phyloP scores from a whole-genome alignment of 1,140 invertebrate genomes.

The Drosophila navojoa region DNA sequence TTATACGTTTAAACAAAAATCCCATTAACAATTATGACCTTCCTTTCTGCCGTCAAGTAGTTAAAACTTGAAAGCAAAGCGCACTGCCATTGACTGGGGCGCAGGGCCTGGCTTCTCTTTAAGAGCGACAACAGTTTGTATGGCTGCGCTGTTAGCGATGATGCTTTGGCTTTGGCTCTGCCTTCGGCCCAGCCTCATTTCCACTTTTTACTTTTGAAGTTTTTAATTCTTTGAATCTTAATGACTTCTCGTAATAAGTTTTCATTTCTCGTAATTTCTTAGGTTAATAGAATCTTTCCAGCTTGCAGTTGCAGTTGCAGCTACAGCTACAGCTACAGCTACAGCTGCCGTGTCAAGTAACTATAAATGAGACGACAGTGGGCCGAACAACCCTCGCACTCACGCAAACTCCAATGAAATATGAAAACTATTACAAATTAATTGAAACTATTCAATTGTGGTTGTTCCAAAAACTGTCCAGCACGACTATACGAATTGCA shows the following conservation, averaged over 20 bases:
- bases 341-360: constrained; percentile 45
- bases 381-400: neutral
- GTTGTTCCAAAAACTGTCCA: neutral
- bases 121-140: constrained; percentile 67
- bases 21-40: constrained; percentile 76
- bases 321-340: constrained; percentile 41
- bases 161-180: constrained; percentile 46
- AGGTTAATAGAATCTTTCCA: constrained; percentile 82
- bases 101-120: constrained; percentile 57
- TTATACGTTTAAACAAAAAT: constrained; percentile 62
- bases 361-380: constrained; percentile 55
- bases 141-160: constrained; percentile 40
- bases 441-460: neutral
- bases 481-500: neutral
- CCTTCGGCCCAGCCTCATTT: constrained; percentile 53
- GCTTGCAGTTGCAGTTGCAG: constrained; percentile 34
- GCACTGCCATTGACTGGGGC: constrained; percentile 57
- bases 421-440: neutral
- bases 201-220: constrained; percentile 76
- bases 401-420: neutral
- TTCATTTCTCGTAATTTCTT: constrained; percentile 83
- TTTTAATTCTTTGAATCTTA: constrained; percentile 83
- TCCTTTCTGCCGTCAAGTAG: constrained; percentile 60
- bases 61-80: constrained; percentile 62
- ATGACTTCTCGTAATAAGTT: constrained; percentile 84